phyloP scores from a whole-genome alignment of 1,140 invertebrate species.

The Diorhabda elongata region DNA sequence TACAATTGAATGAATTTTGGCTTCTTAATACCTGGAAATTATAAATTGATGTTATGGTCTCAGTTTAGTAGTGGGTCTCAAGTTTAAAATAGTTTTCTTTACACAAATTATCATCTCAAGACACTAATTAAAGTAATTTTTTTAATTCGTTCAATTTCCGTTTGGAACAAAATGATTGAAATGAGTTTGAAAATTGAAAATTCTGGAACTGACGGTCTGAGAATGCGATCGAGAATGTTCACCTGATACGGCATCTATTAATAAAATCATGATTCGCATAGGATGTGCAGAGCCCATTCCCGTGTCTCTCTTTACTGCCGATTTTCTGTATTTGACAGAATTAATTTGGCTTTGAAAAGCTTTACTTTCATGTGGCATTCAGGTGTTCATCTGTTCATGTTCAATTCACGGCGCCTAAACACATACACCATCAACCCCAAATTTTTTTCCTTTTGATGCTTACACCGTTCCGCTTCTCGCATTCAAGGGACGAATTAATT shows the following conservation, averaged over 20 bases:
- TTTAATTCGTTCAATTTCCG: slow-evolving; percentile 7
- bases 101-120: too few relatives aligned
- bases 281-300: slow-evolving; percentile 10
- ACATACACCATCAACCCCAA: not conserved
- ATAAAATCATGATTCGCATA: slow-evolving; percentile 37
- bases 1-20: too few relatives aligned
- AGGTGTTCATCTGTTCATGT: slow-evolving; percentile 2
- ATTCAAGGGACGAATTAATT: slow-evolving; percentile 1
- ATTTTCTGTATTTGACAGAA: slow-evolving; percentile 34
- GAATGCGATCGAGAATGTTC: slow-evolving; percentile 35
- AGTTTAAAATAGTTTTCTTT: too few relatives aligned
- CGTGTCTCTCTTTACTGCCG: slow-evolving; percentile 20
- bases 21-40: too few relatives aligned
- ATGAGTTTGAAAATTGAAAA: slow-evolving; percentile 39
- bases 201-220: slow-evolving; percentile 37
- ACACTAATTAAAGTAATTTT: too few relatives aligned
- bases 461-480: not conserved
- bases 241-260: slow-evolving; percentile 39
- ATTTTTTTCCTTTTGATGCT: slow-evolving; percentile 3
- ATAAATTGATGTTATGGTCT: too few relatives aligned
- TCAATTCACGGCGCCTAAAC: slow-evolving; percentile 1
- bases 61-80: too few relatives aligned
- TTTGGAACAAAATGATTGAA: slow-evolving; percentile 28
- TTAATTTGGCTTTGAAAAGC: slow-evolving; percentile 36
- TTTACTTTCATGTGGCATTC: slow-evolving; percentile 26